Conservation (phyloP, 2,113 vertebrate genomes). For the Collichthys lucidus region DNA sequence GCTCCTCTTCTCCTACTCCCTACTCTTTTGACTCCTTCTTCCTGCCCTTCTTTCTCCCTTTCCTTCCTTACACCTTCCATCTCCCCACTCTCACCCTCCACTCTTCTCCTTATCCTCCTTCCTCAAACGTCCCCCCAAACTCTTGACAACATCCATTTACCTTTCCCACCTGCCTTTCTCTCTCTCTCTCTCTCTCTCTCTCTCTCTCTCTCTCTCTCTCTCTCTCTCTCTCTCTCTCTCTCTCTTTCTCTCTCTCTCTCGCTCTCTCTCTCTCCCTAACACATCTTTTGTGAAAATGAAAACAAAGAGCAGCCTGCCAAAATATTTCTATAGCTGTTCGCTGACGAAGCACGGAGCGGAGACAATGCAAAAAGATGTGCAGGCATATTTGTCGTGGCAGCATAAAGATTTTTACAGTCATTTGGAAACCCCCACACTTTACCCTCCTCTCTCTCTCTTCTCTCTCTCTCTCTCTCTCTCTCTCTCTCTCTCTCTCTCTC, state of each 20-base stretch:
- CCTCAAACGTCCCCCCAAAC: constrained; percentile 35
- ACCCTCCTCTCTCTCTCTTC: constrained; percentile 46
- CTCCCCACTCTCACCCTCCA: not conserved
- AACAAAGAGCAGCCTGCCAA: constrained; percentile 83
- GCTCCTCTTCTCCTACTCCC: not conserved
- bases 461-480: constrained; percentile 35
- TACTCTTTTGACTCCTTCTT: not conserved
- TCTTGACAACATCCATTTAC: constrained; percentile 57
- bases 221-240: constrained; percentile 33
- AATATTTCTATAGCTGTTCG: constrained; percentile 84
- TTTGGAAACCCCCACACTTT: constrained; percentile 48
- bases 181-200: not conserved
- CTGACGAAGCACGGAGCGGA: constrained; percentile 80
- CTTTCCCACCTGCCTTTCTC: constrained; percentile 43
- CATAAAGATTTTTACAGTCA: constrained; percentile 75
- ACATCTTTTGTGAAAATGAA: constrained; percentile 84
- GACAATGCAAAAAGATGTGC: constrained; percentile 82
- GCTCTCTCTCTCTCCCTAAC: constrained; percentile 45
- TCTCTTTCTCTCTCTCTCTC: not conserved
- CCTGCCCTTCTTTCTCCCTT: not conserved
- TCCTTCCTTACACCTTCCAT: not conserved
- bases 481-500: constrained; percentile 29
- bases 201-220: not conserved
- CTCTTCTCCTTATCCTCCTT: constrained; percentile 11
- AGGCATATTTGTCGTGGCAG: constrained; percentile 80